These are phyloP conservation scores for Watsonalla binaria DNA, from an alignment of 2,888 invertebrate species.

Conservation along the genomic window DNA sequence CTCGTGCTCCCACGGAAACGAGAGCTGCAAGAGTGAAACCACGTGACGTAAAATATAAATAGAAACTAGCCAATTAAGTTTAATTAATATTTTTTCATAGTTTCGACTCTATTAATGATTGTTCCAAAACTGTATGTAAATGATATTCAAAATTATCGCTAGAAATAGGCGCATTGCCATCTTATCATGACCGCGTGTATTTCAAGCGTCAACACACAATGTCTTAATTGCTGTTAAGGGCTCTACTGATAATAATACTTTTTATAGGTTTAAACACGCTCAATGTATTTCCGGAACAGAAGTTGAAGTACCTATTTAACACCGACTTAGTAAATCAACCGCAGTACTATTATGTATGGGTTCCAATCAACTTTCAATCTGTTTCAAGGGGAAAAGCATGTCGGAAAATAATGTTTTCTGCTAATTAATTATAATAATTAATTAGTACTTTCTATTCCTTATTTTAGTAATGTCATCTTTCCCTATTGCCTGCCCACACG, in stretches of 20 bases:
- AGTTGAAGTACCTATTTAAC: background rate
- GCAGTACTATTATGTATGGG: background rate
- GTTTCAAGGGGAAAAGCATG: no score
- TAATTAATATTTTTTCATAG: no score
- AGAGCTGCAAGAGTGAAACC: no score
- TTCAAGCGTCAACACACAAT: conserved; percentile 24
- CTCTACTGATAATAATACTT: conserved; percentile 16
- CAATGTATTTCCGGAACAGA: background rate
- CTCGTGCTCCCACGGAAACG: no score
- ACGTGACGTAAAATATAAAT: no score
- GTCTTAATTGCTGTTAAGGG: conserved; percentile 38
- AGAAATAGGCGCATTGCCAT: conserved; percentile 28
- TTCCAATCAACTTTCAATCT: no score
- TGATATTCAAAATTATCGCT: conserved; percentile 39
- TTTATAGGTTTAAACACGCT: background rate
- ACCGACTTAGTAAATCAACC: background rate
- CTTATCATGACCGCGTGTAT: conserved; percentile 41
- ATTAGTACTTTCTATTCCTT: no score
- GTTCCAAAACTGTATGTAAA: conserved; percentile 48
- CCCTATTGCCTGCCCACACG: no score
- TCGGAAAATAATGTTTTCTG: no score
- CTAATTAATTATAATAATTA: no score
- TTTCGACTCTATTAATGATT: conserved; percentile 16
- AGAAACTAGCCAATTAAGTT: no score
- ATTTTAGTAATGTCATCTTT: no score